Evolutionary conservation across 2,797 vertebrate genomes (phyloP), one percentile per base, ranked within the genome.

Genomic region (Sciaenops ocellatus): DNA sequence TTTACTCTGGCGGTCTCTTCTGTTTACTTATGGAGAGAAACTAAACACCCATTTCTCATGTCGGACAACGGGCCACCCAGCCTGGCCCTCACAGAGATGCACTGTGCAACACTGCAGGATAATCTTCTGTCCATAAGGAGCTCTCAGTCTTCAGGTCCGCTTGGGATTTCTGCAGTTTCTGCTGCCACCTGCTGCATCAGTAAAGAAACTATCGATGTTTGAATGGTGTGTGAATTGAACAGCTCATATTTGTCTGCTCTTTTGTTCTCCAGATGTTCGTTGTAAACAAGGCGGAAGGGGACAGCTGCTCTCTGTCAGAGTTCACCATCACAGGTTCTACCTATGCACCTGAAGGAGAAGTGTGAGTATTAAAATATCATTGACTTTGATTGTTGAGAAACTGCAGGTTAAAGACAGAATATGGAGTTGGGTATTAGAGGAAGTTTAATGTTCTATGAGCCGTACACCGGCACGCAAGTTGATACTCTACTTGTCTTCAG

Each of bases 271-370:
- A 99, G 98, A 98, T 99, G 97, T 99, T 99, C 90, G 69, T 98
- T 83, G 30, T 99, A 89, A 96, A 97, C 90, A 97, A 95, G 92
- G 94, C 96, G 3, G 98, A 98, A 83, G 95, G 95, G 22, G 97
- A 98, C 69, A 96, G 90, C 90, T 99, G 98, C 90, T 95, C 94
- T 77, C 94, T 99, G 88, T 96, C 96, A 12, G 98, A 99, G 89
- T 99, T 99, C 90, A 98, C 96, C 86, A 96, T 99, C 91, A 97
- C 97, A 26, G 98, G 98, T n/a, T 99, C 98, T 41, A 99, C 98
- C 1, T 99, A 99, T 0, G 98, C 97, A 28, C 98, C 98, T 1
- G 94, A 98, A 73, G 98, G 98, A 94, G 97, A 98, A 92, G 96
- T 99, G 98, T 99, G 94, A 98, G 98, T 97, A 87, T 60, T 17